Conservation (phyloP, 2,888 invertebrate genomes). For the Pocota personata region DNA sequence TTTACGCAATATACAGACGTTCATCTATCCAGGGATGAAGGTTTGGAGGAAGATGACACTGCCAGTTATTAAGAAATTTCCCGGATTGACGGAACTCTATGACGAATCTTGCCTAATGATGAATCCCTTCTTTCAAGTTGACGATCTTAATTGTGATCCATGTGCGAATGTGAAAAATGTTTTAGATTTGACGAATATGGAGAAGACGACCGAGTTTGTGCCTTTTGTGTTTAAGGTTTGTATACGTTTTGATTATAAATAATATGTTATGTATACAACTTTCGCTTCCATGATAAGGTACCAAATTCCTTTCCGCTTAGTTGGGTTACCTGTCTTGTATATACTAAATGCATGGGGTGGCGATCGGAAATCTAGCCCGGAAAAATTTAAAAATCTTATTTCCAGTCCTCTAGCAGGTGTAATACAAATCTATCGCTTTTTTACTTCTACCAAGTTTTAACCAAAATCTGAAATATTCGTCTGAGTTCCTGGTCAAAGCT, state of each 20-base stretch:
- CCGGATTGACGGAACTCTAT: slow-evolving; percentile 89
- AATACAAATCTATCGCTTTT: too few species aligned
- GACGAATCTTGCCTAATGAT: slow-evolving; percentile 93
- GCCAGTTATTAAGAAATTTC: slow-evolving; percentile 90
- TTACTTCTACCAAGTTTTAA: too few species aligned
- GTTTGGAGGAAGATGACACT: slow-evolving; percentile 88
- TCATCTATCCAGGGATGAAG: slow-evolving; percentile 91
- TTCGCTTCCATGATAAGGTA: too few species aligned
- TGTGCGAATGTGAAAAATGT: slow-evolving; percentile 89
- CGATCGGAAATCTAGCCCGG: too few species aligned
- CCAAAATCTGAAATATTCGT: too few species aligned
- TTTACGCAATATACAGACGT: slow-evolving; percentile 89
- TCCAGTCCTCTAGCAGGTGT: too few species aligned
- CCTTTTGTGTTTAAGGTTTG: slow-evolving; percentile 85
- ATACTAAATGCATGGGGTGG: too few species aligned
- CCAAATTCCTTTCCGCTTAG: too few species aligned
- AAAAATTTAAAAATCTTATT: too few species aligned
- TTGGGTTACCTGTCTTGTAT: too few species aligned
- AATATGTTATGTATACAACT: neutral
- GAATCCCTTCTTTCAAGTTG: slow-evolving; percentile 92
- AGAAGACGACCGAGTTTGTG: slow-evolving; percentile 77
- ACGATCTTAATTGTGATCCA: slow-evolving; percentile 93
- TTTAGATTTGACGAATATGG: slow-evolving; percentile 84
- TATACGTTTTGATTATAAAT: neutral
- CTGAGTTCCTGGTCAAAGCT: too few species aligned